A percentile compares a stretch with the other conserved stretches of the same genome.
Conservation (phyloP, 2,797 vertebrate genomes). For the Garrulus glandarius region DNA sequence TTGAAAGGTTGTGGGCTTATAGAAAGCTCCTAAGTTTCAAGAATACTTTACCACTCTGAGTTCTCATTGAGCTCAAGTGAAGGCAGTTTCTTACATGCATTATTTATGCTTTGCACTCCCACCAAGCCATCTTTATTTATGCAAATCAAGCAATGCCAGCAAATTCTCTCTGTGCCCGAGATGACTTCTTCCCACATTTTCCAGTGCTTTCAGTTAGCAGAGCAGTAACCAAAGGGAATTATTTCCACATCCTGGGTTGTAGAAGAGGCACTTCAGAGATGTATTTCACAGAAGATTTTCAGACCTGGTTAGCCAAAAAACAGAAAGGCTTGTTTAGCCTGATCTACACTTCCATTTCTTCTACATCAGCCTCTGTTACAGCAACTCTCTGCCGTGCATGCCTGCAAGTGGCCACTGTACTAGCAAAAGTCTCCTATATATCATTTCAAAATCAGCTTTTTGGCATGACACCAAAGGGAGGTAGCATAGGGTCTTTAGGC, state of each 20-base stretch:
- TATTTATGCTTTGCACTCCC: not conserved
- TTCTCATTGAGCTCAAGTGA: not conserved
- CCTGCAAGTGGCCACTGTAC: not conserved
- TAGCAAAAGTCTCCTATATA: not conserved
- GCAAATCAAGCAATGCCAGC: not conserved
- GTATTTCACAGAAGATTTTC: not conserved
- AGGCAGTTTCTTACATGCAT: not conserved
- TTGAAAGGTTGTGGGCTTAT: not conserved
- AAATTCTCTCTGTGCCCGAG: not conserved
- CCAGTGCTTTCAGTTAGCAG: not conserved
- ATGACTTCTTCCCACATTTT: not conserved
- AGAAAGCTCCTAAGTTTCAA: not conserved
- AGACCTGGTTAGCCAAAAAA: not conserved
- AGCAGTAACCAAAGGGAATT: not conserved
- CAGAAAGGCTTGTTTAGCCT: not conserved
- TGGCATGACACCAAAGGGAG: not conserved
- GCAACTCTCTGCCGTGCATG: not conserved
- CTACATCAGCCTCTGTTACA: not conserved
- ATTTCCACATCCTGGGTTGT: not conserved
- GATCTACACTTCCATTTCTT: not conserved
- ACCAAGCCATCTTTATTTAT: not conserved
- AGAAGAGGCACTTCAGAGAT: not conserved
- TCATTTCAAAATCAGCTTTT: not conserved
- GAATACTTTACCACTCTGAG: not conserved
- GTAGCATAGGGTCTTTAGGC: not conserved